Conservation (phyloP, 1,140 invertebrate species). For the Eupristina koningsbergeri region DNA sequence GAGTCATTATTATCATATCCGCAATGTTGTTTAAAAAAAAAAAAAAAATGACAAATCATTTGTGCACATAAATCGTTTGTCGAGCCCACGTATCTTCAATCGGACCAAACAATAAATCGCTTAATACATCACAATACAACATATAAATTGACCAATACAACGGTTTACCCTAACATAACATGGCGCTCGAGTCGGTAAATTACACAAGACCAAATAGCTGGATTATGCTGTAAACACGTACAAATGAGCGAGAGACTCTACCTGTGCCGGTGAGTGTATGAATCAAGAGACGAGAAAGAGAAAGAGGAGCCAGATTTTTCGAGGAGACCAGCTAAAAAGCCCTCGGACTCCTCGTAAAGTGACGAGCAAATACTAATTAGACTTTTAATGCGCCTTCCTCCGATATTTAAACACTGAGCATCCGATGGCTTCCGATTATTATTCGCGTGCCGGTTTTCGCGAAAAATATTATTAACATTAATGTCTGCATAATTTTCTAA, state of each 20-base stretch:
- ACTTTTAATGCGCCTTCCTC: not conserved
- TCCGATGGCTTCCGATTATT: no score
- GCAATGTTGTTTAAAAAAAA: not conserved
- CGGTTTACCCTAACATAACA: slow-evolving; percentile 16
- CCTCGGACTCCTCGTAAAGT: not conserved
- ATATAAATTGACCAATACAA: slow-evolving; percentile 4
- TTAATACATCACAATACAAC: not conserved
- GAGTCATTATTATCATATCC: slow-evolving; percentile 17
- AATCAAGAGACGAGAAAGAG: not conserved
- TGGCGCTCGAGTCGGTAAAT: not conserved
- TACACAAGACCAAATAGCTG: slow-evolving; percentile 13
- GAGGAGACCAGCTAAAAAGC: no score
- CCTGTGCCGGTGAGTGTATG: not conserved
- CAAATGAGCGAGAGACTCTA: not conserved
- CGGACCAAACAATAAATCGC: slow-evolving; percentile 15
- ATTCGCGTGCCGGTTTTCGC: not conserved
- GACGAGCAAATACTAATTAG: slow-evolving; percentile 1
- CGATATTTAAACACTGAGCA: no score
- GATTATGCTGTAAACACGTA: slow-evolving; percentile 22
- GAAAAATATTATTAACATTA: no score
- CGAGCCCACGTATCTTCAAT: slow-evolving; percentile 3
- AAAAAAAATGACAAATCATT: slow-evolving; percentile 28
- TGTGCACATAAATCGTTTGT: slow-evolving; percentile 13
- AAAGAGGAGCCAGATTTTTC: no score
- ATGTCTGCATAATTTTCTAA: not conserved